Conservation (phyloP, 92 coral and sea anemone genomes). For the Siderastrea radians region DNA sequence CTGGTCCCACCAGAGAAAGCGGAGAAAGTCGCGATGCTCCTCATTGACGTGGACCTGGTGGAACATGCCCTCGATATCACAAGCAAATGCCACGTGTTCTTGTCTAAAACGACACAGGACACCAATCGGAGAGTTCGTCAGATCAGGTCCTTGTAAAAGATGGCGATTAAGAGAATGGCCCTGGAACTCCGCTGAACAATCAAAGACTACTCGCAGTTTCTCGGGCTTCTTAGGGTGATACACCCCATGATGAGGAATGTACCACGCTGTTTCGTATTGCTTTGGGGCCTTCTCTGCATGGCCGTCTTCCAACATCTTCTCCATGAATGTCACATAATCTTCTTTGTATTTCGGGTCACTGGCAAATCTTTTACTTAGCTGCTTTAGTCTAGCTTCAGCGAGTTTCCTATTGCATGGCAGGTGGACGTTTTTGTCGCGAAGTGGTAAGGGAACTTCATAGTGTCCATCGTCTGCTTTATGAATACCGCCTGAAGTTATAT, state of each 20-base stretch:
- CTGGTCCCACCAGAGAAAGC: too few species aligned
- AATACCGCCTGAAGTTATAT: too few species aligned
- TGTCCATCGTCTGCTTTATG: conserved; percentile 66
- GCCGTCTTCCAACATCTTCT: conserved; percentile 50
- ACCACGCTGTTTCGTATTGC: conserved; percentile 65
- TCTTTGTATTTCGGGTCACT: conserved; percentile 39
- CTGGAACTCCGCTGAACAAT: conserved; percentile 48
- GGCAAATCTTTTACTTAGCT: conserved; percentile 38
- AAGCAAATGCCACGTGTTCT: too few species aligned
- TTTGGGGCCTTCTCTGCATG: conserved; percentile 58
- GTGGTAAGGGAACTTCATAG: conserved; percentile 24
- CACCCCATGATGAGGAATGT: conserved; percentile 72
- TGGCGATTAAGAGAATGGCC: conserved; percentile 52
- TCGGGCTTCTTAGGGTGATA: conserved; percentile 48
- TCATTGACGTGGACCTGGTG: too few species aligned
- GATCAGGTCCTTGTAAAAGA: conserved; percentile 49
- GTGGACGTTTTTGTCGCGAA: conserved; percentile 37
- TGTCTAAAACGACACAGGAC: too few species aligned
- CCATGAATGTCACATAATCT: conserved; percentile 53
- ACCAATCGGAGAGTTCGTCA: conserved; percentile 34
- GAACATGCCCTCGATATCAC: too few species aligned
- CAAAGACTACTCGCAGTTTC: conserved; percentile 41
- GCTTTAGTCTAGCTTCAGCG: conserved; percentile 38
- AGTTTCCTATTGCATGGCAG: conserved; percentile 56
- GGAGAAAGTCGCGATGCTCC: too few species aligned